Evolutionary conservation across 1,140 invertebrate species (phyloP), one percentile per base, ranked within the genome.

Genomic region (Xylocopa sonorina): DNA sequence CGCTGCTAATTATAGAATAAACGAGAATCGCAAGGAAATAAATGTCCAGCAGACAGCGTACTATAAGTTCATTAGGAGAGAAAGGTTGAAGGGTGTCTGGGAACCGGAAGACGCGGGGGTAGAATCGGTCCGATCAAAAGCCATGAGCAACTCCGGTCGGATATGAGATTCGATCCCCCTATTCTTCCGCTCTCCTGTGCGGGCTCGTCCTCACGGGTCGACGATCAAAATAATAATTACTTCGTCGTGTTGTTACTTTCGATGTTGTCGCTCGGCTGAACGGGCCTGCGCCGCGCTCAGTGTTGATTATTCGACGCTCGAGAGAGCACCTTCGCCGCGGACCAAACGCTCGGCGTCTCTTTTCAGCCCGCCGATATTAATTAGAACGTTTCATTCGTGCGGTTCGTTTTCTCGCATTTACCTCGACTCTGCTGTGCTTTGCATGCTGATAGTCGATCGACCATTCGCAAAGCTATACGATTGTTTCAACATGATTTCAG

Each of bases 181-280:
- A 34, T 63, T 71, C 50, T 57, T 53, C 51, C 34, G n/a, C 46
- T 53, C 48, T 57, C 21, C 24, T 48, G 27, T 50, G 41, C n/a
- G 18, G 38, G 34, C 60, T 58, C 48, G 51, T 58, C 53, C 74
- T 90, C 58, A 88, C 86, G 80, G 84, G 38, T 81, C 57, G 81
- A 18, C 80, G 84, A 87, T 76, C 85, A 82, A 87, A 89, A 89
- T 88, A 88, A 91, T 89, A 90, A 90, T 90, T 88, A 90, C 86
- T 84, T n/a, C 83, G 51, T 58, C 75, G 38, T 66, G 67, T 80
- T 34, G 82, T 83, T 82, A 80, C 75, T 81, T 84, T 78, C 82
- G 82, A 88, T 88, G 78, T 80, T 75, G 62, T 72, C 78, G 78
- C 55, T 27, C 50, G 38, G 62, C 55, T 62, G 41, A 43, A 41